Base-by-base conservation (phyloP, 2,888 invertebrate genomes). In the Carabus problematicus region DNA sequence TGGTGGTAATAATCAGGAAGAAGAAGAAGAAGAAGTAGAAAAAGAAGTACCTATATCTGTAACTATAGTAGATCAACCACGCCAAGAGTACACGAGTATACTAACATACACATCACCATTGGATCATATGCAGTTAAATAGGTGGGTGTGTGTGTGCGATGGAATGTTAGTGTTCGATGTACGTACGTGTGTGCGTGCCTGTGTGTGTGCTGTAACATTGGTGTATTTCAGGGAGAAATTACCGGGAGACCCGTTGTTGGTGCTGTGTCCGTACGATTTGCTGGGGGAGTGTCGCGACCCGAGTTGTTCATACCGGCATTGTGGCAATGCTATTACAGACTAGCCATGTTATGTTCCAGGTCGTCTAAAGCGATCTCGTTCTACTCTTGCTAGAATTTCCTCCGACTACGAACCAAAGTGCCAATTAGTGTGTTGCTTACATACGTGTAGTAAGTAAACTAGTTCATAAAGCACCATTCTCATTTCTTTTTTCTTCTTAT, bases 241-340 rank as follows among this genome's bases (percentile, higher is more conserved):
- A 14, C 12, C 39, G 9, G 39, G 40, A 14, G 78, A 81, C 73
- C 81, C 81, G 1, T 75, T 79, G 67, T 75, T 74, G 12, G 79
- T 79, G 54, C 72, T 80, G 71, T 82, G 81, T 73, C 81, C 81
- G 0, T 81, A 78, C 71, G 80, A 81, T 72, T 75, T 81, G 41
- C 75, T 79, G 71, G 81, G 81, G 62, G 77, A 75, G 29, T 82
- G 81, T 71, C 76, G 79, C 66, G 81, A 82, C 73, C 71, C 76
- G 60, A 81, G 80, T 64, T 82, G 81, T 74, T 73, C 74, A 68
- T 81, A 77, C 72, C 79, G 78, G 71, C 81, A 81, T 70, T 75
- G 72, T 67, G 19, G 63, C 52, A 42, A 43, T 63, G 43, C 60
- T 49, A 49, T 52, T 14, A 54, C 68, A 61, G 68, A 61, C 55